Evolutionary conservation across 2,888 invertebrate genomes (phyloP).

Genomic region (Aspidiotus rigidus): DNA sequence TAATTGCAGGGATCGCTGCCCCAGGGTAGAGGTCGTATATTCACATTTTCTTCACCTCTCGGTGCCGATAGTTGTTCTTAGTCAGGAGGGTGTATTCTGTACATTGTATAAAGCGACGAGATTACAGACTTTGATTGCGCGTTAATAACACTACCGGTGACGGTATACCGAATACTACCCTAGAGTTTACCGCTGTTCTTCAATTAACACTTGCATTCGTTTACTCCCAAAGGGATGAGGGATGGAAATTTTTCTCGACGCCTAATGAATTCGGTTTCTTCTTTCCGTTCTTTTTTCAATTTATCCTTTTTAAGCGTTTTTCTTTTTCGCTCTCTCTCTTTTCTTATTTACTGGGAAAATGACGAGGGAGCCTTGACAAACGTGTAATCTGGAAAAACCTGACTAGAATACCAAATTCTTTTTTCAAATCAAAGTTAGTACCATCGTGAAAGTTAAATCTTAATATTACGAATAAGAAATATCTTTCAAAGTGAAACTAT

Average conservation of each 20-base stretch:
- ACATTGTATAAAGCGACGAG: conserved; percentile 18
- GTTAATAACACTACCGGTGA: conserved; percentile 32
- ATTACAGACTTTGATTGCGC: conserved; percentile 31
- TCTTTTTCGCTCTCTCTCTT: neutral
- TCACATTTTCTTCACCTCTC: conserved; percentile 10
- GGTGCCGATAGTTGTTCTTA: neutral
- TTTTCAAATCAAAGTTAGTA: too few species aligned
- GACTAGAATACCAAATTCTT: too few species aligned
- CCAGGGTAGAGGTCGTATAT: conserved; percentile 16
- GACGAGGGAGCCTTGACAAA: too few species aligned
- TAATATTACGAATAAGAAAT: too few species aligned
- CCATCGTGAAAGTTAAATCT: too few species aligned
- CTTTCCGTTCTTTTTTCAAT: neutral
- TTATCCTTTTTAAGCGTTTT: neutral
- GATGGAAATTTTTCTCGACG: conserved; percentile 3
- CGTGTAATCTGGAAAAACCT: too few species aligned
- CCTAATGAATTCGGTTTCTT: conserved; percentile 29
- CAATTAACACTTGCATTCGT: conserved; percentile 32
- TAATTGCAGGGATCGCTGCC: conserved; percentile 27
- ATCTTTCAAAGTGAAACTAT: too few species aligned
- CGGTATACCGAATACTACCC: conserved; percentile 27
- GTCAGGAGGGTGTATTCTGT: conserved; percentile 5
- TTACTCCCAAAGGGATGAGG: conserved; percentile 19
- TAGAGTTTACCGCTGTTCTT: conserved; percentile 28
- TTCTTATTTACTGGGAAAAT: neutral